Evolutionary conservation across 1,140 invertebrate species (phyloP).

Genomic region (Aphaenogaster ashmeadi): DNA sequence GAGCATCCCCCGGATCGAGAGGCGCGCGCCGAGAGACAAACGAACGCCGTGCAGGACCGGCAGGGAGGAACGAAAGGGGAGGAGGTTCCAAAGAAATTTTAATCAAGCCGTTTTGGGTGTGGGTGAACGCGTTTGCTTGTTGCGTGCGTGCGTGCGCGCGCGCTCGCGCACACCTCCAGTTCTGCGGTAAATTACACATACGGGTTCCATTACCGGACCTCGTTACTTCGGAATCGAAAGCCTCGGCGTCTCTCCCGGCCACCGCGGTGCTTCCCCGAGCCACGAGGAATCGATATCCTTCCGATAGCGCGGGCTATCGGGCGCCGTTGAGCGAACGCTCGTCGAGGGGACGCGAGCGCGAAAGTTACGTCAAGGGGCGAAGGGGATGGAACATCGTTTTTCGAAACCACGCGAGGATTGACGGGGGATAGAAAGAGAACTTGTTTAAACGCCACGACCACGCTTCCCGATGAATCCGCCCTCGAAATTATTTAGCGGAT

Average conservation of each 20-base stretch:
- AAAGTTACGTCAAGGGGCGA: background rate
- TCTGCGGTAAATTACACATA: conserved; percentile 74
- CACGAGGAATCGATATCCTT: conserved; percentile 58
- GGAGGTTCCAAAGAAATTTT: conserved; percentile 83
- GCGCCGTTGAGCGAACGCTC: conserved; percentile 22
- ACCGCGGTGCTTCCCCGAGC: conserved; percentile 32
- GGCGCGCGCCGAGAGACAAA: conserved; percentile 12
- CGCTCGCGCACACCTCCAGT: conserved; percentile 38
- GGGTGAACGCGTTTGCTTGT: conserved; percentile 24
- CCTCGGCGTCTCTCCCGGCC: conserved; percentile 58
- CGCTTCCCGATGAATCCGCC: background rate
- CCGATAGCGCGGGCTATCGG: conserved; percentile 52
- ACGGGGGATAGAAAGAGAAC: background rate
- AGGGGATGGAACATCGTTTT: background rate
- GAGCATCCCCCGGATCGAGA: conserved; percentile 47
- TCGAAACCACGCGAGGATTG: background rate
- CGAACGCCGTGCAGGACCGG: conserved; percentile 38
- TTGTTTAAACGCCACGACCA: background rate
- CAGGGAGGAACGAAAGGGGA: background rate
- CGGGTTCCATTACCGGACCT: conserved; percentile 70
- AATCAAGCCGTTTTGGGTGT: conserved; percentile 78
- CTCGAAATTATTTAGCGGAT: conserved; percentile 1
- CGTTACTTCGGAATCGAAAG: conserved; percentile 61
- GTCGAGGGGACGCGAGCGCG: background rate
- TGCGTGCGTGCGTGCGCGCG: conserved; percentile 20